A percentile compares a stretch with the other conserved stretches of the same genome.
Evolutionary conservation across 2,888 invertebrate species (phyloP).

Genomic region (Abscondita cerata): DNA sequence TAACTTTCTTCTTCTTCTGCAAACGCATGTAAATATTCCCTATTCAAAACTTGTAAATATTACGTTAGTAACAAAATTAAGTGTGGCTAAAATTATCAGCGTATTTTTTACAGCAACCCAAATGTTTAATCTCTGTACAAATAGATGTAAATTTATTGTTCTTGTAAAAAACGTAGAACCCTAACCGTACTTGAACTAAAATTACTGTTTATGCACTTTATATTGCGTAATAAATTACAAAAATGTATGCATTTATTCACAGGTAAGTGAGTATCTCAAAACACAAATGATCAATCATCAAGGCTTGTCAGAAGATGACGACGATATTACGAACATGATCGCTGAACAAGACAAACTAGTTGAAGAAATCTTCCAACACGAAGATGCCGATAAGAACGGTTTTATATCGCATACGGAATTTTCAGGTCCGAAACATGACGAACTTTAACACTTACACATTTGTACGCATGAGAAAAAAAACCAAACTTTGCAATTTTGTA

Average conservation of each 20-base stretch:
- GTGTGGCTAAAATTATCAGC: too few species aligned
- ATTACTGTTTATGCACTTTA: background rate
- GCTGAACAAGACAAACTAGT: constrained; percentile 92
- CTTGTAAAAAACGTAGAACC: too few species aligned
- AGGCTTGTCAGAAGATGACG: constrained; percentile 66
- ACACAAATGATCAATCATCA: constrained; percentile 89
- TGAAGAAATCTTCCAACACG: constrained; percentile 96
- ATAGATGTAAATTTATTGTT: too few species aligned
- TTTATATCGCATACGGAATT: constrained; percentile 96
- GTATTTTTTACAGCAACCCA: too few species aligned
- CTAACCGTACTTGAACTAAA: background rate
- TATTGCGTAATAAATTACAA: background rate
- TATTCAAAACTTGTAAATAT: too few species aligned
- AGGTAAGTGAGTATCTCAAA: constrained; percentile 92
- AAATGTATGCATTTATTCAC: constrained; percentile 41
- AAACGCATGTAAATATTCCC: too few species aligned
- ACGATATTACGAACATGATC: constrained; percentile 82
- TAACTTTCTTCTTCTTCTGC: too few species aligned
- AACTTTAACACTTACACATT: constrained; percentile 69
- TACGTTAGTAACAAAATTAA: too few species aligned
- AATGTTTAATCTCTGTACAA: too few species aligned
- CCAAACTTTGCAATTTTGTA: constrained; percentile 17
- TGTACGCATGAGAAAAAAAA: constrained; percentile 24
- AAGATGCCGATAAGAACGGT: constrained; percentile 96
- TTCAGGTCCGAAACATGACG: constrained; percentile 97